Evolutionary conservation across 2,113 vertebrate species (phyloP).

Genomic region (Apodemus sylvaticus): DNA sequence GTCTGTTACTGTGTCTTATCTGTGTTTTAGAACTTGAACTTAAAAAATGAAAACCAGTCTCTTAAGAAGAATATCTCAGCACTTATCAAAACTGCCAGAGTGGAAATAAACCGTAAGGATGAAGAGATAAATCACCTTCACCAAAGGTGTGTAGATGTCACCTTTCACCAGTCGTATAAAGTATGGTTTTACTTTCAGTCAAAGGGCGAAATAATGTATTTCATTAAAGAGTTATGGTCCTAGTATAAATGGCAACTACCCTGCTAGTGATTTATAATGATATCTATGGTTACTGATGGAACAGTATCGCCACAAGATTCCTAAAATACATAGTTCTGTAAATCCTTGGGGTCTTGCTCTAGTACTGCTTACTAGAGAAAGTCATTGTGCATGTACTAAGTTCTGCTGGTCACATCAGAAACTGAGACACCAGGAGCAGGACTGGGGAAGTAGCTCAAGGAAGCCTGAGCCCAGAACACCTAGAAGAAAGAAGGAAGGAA

Average conservation of each 20-base stretch:
- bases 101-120: slow-evolving; percentile 95
- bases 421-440: not conserved
- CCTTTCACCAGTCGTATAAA: slow-evolving; percentile 32
- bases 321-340: slow-evolving; percentile 48
- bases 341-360: slow-evolving; percentile 5
- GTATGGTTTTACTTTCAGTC: slow-evolving; percentile 7
- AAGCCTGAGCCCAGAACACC: not conserved
- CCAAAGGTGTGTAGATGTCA: slow-evolving; percentile 85
- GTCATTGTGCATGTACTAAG: not conserved
- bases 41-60: slow-evolving; percentile 92
- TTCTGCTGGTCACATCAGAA: not conserved
- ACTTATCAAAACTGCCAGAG: slow-evolving; percentile 94
- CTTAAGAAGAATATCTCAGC: slow-evolving; percentile 98
- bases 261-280: not conserved
- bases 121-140: slow-evolving; percentile 94
- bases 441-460: not conserved
- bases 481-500: not conserved
- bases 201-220: slow-evolving; percentile 15
- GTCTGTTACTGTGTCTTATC: slow-evolving; percentile 61
- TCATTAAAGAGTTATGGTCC: slow-evolving; percentile 52
- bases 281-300: not conserved
- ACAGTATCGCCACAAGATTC: not conserved
- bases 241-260: not conserved
- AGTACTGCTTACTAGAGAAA: not conserved
- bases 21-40: slow-evolving; percentile 88